Conservation (phyloP, 2,113 vertebrate genomes). For the Scolopax mira region DNA sequence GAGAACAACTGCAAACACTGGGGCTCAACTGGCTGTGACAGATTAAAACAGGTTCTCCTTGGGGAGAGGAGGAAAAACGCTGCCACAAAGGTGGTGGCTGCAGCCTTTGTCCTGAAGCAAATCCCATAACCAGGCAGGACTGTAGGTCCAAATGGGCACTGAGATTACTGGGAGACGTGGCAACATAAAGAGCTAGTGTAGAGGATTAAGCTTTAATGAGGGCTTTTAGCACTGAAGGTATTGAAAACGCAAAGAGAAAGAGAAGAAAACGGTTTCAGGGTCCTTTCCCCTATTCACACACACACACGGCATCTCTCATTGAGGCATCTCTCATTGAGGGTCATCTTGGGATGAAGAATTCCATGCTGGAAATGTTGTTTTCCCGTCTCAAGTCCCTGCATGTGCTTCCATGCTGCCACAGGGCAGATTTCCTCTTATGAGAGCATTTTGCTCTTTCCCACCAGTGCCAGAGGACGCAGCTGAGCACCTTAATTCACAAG, state of each 20-base stretch:
- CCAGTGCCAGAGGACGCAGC: rapidly evolving
- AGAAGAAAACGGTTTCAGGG: not conserved
- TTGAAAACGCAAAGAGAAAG: not conserved
- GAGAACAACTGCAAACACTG: not conserved
- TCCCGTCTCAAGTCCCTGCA: not conserved
- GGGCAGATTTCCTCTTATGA: not conserved
- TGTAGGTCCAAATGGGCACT: rapidly evolving
- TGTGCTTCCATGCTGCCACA: rapidly evolving
- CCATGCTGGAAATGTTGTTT: not conserved
- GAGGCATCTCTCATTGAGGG: no score
- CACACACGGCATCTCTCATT: rapidly evolving
- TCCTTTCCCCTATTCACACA: not conserved
- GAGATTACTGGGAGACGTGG: not conserved
- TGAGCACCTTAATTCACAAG: no score
- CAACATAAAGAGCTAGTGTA: not conserved
- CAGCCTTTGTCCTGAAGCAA: no score
- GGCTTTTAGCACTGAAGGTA: not conserved
- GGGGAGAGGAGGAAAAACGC: not conserved
- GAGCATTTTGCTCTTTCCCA: not conserved
- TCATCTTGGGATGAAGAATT: not conserved
- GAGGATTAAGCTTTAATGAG: slow-evolving; percentile 6
- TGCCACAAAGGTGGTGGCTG: rapidly evolving
- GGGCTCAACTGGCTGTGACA: not conserved
- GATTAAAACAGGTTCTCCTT: not conserved
- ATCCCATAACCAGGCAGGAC: not conserved